These are phyloP conservation scores for Passer domesticus DNA, from an alignment of 2,113 vertebrate species.

Conservation along the genomic window DNA sequence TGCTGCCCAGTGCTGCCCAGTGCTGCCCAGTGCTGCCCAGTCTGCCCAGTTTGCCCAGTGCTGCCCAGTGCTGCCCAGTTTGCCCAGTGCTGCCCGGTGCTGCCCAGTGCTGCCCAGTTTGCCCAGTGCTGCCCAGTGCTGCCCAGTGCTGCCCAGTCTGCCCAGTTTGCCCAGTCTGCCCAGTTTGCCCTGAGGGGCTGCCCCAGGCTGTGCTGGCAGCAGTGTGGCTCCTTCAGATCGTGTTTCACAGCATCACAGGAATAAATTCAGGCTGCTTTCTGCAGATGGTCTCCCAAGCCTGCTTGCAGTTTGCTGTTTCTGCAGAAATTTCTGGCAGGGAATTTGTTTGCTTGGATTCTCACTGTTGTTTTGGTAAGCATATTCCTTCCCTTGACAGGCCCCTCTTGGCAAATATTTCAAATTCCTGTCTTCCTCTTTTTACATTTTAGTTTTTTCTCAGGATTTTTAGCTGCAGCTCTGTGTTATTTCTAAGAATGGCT, in stretches of 20 bases:
- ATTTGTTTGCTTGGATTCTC: conserved; percentile 49
- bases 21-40: accelerated
- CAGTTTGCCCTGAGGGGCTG: accelerated
- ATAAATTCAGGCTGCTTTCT: not conserved
- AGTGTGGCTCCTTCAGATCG: not conserved
- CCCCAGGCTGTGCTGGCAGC: not conserved
- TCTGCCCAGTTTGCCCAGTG: too few relatives aligned
- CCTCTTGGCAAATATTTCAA: conserved; percentile 40
- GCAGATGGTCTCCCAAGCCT: not conserved
- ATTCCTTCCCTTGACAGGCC: conserved; percentile 40
- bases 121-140: too few relatives aligned
- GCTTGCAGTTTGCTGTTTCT: conserved; percentile 37
- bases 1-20: not conserved
- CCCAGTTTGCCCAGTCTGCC: too few relatives aligned
- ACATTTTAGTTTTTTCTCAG: not conserved
- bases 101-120: not conserved
- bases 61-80: accelerated
- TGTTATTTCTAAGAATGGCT: not conserved
- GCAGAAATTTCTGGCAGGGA: conserved; percentile 31
- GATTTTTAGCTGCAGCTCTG: not conserved
- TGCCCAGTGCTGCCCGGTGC: accelerated
- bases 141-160: too few relatives aligned
- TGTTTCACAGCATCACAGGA: not conserved
- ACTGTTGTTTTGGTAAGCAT: conserved; percentile 41
- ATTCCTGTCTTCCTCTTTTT: conserved; percentile 26